Conservation (phyloP, 1,140 invertebrate genomes). For the Leptinotarsa defecta region DNA sequence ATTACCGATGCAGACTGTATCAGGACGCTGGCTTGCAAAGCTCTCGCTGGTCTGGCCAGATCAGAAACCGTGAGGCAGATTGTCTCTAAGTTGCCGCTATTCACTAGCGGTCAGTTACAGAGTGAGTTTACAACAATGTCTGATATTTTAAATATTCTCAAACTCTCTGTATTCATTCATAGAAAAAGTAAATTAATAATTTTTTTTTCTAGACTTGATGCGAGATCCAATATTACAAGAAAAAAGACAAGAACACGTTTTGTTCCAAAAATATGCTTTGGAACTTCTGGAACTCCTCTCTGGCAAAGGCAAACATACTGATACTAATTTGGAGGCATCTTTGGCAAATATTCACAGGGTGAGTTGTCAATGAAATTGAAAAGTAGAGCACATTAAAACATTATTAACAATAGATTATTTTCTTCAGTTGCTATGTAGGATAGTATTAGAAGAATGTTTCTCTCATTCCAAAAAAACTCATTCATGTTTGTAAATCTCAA, state of each 20-base stretch:
- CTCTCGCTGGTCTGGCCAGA: conserved; percentile 87
- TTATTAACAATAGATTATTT: neutral
- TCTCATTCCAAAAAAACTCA: too few species aligned
- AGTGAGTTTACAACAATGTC: conserved; percentile 59
- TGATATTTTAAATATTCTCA: too few species aligned
- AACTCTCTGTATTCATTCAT: too few species aligned
- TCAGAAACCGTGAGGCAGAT: conserved; percentile 93
- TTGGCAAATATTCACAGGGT: conserved; percentile 83
- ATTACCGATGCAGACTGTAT: conserved; percentile 96
- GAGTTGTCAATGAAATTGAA: conserved; percentile 42
- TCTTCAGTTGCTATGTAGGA: too few species aligned
- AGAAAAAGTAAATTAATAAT: too few species aligned
- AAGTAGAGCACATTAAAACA: too few species aligned
- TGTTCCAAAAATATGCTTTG: conserved; percentile 94
- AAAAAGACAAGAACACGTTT: conserved; percentile 91
- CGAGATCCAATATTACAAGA: conserved; percentile 95
- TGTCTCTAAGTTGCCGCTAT: conserved; percentile 92
- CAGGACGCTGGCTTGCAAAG: conserved; percentile 87
- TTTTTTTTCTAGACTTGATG: conserved; percentile 74
- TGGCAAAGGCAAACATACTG: conserved; percentile 84
- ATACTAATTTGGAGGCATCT: conserved; percentile 78
- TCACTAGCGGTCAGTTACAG: conserved; percentile 91
- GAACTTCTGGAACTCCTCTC: conserved; percentile 90
- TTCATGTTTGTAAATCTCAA: too few species aligned
- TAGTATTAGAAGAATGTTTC: too few species aligned